Evolutionary conservation across 1,140 invertebrate genomes (phyloP).

Genomic region (Luehdorfia chinensis): DNA sequence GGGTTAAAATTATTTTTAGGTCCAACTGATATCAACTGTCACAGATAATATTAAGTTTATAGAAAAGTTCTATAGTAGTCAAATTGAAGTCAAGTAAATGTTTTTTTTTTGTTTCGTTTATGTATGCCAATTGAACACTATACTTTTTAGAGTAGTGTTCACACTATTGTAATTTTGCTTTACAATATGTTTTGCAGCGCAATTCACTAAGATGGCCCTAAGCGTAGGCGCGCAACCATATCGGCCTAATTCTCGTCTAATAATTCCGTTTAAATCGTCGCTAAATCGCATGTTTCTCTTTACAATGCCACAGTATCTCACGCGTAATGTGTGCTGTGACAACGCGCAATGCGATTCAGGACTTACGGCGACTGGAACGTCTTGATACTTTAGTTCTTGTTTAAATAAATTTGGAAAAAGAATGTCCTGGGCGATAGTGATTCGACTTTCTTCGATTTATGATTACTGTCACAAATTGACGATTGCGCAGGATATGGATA

Average conservation of each 20-base stretch:
- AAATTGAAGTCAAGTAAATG: no score
- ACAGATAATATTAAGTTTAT: no score
- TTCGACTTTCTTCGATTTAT: neutral
- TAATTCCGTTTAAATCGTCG: conserved; percentile 56
- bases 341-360: conserved; percentile 37
- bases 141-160: conserved; percentile 13
- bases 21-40: no score
- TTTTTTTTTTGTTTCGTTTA: no score
- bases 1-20: no score
- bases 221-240: conserved; percentile 41
- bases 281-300: conserved; percentile 56
- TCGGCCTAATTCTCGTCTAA: conserved; percentile 61
- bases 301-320: conserved; percentile 64
- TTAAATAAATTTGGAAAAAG: neutral
- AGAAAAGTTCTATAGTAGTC: no score
- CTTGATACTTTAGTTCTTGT: conserved; percentile 51
- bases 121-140: neutral
- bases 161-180: conserved; percentile 10
- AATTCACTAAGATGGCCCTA: conserved; percentile 15
- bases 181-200: conserved; percentile 15
- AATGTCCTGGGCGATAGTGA: neutral
- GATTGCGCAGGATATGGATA: neutral
- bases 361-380: conserved; percentile 9
- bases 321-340: conserved; percentile 66
- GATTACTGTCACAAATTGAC: neutral